Percentiles rank a stretch among this genome's conserved stretches.
Conservation (phyloP, 2,113 vertebrate genomes). For the Sialia sialis region DNA sequence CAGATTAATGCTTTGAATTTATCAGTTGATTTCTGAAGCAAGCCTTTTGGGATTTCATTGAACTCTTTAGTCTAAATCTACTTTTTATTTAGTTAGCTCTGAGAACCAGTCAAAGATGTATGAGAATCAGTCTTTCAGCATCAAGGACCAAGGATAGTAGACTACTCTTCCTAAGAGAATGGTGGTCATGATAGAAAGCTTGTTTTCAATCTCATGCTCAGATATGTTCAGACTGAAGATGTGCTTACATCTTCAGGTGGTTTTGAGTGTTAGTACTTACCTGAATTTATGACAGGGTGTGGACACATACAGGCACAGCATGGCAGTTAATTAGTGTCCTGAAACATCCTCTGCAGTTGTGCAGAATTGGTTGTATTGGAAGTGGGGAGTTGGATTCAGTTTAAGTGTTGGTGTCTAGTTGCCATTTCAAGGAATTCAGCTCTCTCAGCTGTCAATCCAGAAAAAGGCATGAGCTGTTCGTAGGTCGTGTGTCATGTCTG, state of each 20-base stretch:
- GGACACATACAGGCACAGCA: not conserved
- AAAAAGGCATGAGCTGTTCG: slow-evolving; percentile 30
- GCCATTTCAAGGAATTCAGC: not conserved
- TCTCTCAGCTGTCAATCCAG: not conserved
- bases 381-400: not conserved
- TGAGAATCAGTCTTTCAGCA: not conserved
- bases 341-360: not conserved
- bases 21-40: not conserved
- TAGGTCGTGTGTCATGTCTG: slow-evolving; percentile 13
- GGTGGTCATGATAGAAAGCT: not conserved
- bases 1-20: not conserved
- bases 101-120: not conserved
- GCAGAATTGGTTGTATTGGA: not conserved
- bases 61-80: not conserved
- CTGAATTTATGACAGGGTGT: not conserved
- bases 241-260: not conserved
- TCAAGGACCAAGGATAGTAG: not conserved
- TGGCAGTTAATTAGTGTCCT: not conserved
- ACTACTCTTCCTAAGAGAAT: not conserved
- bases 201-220: not conserved
- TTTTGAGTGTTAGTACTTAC: not conserved
- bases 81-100: not conserved
- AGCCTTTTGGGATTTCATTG: not conserved
- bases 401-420: not conserved
- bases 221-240: not conserved